Conservation (phyloP, 2,797 vertebrate genomes). For the Enteromius paludinosus region DNA sequence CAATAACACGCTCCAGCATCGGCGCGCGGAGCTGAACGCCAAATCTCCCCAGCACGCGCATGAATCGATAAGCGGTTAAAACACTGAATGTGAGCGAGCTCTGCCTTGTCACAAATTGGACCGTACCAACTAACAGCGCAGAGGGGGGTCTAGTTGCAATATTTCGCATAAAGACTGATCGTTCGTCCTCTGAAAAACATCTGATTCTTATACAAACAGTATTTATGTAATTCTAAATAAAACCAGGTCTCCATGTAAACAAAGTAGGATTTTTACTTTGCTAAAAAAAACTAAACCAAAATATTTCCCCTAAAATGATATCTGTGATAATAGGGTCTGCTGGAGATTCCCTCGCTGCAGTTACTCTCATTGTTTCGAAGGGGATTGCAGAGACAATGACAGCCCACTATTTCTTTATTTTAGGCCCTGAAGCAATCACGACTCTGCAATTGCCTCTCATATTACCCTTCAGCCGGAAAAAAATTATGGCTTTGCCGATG, state of each 20-base stretch:
- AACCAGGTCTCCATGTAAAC: no score
- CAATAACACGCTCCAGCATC: slow-evolving; percentile 45
- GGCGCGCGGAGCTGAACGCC: background rate
- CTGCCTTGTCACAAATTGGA: slow-evolving; percentile 71
- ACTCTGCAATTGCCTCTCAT: slow-evolving; percentile 39
- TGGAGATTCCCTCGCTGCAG: slow-evolving; percentile 69
- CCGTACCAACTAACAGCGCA: slow-evolving; percentile 69
- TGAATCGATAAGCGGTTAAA: slow-evolving; percentile 37
- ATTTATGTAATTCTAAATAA: accelerated
- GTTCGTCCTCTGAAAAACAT: background rate
- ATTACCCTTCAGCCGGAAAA: slow-evolving; percentile 1
- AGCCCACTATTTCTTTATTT: slow-evolving; percentile 51
- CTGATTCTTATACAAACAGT: background rate
- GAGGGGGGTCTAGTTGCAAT: slow-evolving; percentile 34
- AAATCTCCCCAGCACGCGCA: background rate
- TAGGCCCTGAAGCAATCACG: slow-evolving; percentile 54
- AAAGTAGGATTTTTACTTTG: background rate
- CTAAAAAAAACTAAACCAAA: background rate
- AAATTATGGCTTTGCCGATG: background rate
- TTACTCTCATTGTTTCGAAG: slow-evolving; percentile 62
- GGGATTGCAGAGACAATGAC: slow-evolving; percentile 61
- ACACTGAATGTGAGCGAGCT: slow-evolving; percentile 59
- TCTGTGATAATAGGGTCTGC: slow-evolving; percentile 27
- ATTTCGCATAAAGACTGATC: no score
- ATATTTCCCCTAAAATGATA: slow-evolving; percentile 18